Evolutionary conservation across 2,113 vertebrate genomes (phyloP).

Genomic region (Pagrus major): DNA sequence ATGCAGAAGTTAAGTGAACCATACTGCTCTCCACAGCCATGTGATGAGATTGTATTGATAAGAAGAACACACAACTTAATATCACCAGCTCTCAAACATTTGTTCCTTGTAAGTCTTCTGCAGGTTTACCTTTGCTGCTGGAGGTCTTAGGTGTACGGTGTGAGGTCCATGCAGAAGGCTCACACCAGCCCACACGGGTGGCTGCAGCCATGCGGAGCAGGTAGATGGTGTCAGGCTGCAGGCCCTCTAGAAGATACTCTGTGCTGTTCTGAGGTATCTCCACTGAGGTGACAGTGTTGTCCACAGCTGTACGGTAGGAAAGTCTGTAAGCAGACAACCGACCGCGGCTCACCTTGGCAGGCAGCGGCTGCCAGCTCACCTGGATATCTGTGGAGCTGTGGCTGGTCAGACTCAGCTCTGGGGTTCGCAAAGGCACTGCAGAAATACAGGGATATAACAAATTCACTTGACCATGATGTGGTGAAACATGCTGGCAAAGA

Average conservation of each 20-base stretch:
- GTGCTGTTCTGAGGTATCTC: conserved; percentile 88
- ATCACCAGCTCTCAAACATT: not conserved
- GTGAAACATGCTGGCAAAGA: not conserved
- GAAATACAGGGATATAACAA: conserved; percentile 15
- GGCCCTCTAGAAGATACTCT: conserved; percentile 86
- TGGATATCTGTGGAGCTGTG: conserved; percentile 93
- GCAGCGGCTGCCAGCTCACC: conserved; percentile 93
- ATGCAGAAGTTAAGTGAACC: not conserved
- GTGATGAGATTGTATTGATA: not conserved
- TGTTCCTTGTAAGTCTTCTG: not conserved
- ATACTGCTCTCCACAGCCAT: not conserved
- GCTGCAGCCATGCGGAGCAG: conserved; percentile 93
- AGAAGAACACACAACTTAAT: not conserved
- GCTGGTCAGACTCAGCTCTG: conserved; percentile 94
- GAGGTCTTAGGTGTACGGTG: conserved; percentile 95
- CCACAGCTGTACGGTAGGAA: conserved; percentile 90
- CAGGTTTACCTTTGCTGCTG: conserved; percentile 89
- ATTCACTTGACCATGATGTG: not conserved
- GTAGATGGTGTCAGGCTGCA: conserved; percentile 93
- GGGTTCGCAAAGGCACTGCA: conserved; percentile 94
- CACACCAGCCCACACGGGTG: conserved; percentile 93
- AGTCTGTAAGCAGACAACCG: conserved; percentile 90
- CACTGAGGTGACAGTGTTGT: conserved; percentile 86
- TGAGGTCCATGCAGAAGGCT: conserved; percentile 94
- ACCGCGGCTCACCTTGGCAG: conserved; percentile 90